Conservation (phyloP, 2,113 vertebrate genomes). For the Zeus faber region DNA sequence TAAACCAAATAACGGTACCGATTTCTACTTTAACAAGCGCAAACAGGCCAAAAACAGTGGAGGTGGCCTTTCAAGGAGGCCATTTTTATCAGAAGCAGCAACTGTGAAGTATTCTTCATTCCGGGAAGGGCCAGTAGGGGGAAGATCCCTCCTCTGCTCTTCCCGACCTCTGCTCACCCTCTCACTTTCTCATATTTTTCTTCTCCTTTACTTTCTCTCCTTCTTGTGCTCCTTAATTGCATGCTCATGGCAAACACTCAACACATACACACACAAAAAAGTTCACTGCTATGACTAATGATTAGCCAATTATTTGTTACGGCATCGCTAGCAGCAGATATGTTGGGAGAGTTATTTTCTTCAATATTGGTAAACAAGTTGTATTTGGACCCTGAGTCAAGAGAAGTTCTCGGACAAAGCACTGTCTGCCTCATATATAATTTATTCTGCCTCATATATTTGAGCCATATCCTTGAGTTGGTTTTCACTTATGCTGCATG, state of each 20-base stretch:
- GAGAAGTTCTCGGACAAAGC: slow-evolving; percentile 35
- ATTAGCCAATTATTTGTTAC: slow-evolving; percentile 19
- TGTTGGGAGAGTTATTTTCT: too few species aligned
- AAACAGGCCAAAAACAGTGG: too few species aligned
- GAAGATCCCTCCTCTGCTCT: slow-evolving; percentile 6
- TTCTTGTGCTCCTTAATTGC: neutral
- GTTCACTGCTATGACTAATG: slow-evolving; percentile 22
- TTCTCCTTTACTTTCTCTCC: neutral
- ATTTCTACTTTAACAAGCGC: too few species aligned
- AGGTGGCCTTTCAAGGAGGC: too few species aligned
- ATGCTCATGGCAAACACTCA: neutral
- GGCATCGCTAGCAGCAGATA: slow-evolving; percentile 24
- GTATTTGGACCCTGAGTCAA: slow-evolving; percentile 41
- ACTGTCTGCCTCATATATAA: slow-evolving; percentile 33
- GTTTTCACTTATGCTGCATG: slow-evolving; percentile 32
- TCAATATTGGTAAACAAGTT: slow-evolving; percentile 42
- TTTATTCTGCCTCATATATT: slow-evolving; percentile 40
- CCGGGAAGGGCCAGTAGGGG: slow-evolving; percentile 43
- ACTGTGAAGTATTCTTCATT: slow-evolving; percentile 18
- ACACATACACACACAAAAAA: too few species aligned
- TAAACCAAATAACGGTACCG: too few species aligned
- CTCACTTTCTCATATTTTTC: neutral
- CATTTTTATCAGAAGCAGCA: too few species aligned
- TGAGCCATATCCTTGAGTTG: slow-evolving; percentile 38
- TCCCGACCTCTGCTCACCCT: too few species aligned